These are phyloP conservation scores for Brenthis daphne DNA, from an alignment of 2,888 invertebrate genomes.

Conservation along the genomic window DNA sequence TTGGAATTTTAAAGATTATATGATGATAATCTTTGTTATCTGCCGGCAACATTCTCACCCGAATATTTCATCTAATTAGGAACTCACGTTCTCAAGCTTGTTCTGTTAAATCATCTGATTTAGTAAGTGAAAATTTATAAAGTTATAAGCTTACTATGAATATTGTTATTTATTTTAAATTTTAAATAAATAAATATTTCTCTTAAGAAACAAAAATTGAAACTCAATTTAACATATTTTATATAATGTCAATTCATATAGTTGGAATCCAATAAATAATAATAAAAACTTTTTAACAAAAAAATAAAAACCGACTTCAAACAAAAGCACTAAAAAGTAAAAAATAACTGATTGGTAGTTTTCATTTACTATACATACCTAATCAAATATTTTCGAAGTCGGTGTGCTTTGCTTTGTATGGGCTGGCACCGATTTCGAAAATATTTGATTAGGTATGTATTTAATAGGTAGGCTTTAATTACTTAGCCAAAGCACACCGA, in stretches of 20 bases:
- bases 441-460: too few relatives aligned
- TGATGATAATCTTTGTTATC: conserved; percentile 16
- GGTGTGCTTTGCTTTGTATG: too few relatives aligned
- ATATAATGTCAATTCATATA: conserved; percentile 20
- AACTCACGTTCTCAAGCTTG: conserved; percentile 20
- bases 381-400: too few relatives aligned
- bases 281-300: too few relatives aligned
- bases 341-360: too few relatives aligned
- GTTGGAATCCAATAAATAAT: conserved; percentile 12
- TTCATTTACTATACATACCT: too few relatives aligned
- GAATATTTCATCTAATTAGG: conserved; percentile 14
- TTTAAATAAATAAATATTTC: background rate
- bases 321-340: too few relatives aligned
- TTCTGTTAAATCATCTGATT: conserved; percentile 14
- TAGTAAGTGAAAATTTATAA: background rate
- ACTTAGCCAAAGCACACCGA: too few relatives aligned
- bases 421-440: too few relatives aligned
- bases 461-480: too few relatives aligned
- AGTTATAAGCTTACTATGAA: background rate
- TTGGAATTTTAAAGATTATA: conserved; percentile 19
- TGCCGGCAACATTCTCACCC: conserved; percentile 22
- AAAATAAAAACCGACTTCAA: too few relatives aligned
- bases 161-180: background rate
- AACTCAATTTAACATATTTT: conserved; percentile 30
- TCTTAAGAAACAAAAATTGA: background rate